These are phyloP conservation scores for Ophion slaviceki DNA, from an alignment of 2,888 invertebrate species.

Conservation along the genomic window DNA sequence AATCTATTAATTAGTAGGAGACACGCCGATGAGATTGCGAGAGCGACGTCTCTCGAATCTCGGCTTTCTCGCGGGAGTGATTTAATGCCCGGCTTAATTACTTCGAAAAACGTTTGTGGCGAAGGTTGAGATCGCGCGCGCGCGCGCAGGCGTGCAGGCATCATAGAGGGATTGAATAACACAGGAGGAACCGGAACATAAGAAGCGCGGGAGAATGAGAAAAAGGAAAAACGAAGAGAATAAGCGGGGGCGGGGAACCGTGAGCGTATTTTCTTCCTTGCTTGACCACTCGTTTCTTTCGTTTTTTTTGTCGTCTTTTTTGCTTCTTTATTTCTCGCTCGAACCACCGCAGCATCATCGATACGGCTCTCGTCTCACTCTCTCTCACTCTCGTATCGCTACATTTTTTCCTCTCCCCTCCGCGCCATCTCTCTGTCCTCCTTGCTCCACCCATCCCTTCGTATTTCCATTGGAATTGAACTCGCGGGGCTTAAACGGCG, in stretches of 20 bases:
- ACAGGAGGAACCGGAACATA: slow-evolving; percentile 32
- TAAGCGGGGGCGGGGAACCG: slow-evolving; percentile 51
- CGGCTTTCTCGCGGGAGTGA: slow-evolving; percentile 72
- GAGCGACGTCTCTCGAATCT: slow-evolving; percentile 57
- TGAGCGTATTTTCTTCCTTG: slow-evolving; percentile 62
- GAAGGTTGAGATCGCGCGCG: slow-evolving; percentile 44
- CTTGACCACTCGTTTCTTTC: slow-evolving; percentile 45
- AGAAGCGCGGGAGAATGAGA: slow-evolving; percentile 37
- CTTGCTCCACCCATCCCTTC: slow-evolving; percentile 24
- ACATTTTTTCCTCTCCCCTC: slow-evolving; percentile 22
- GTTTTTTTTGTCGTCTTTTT: slow-evolving; percentile 10
- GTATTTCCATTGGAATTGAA: slow-evolving; percentile 52
- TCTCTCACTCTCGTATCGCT: slow-evolving; percentile 25
- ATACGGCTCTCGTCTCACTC: slow-evolving; percentile 45
- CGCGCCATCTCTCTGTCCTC: slow-evolving; percentile 43
- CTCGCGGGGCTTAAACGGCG: slow-evolving; percentile 47
- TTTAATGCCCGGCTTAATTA: slow-evolving; percentile 79
- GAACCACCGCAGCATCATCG: slow-evolving; percentile 47
- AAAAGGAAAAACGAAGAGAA: slow-evolving; percentile 28
- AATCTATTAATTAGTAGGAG: slow-evolving; percentile 77
- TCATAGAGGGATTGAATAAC: slow-evolving; percentile 50
- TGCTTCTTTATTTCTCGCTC: slow-evolving; percentile 44
- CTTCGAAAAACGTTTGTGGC: slow-evolving; percentile 76
- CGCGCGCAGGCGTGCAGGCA: slow-evolving; percentile 25
- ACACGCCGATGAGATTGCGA: slow-evolving; percentile 73